Percentiles rank a stretch among this genome's conserved stretches.
These are phyloP conservation scores for Myrmecophaga tridactyla DNA, from an alignment of 2,113 vertebrate species.

Conservation along the genomic window DNA sequence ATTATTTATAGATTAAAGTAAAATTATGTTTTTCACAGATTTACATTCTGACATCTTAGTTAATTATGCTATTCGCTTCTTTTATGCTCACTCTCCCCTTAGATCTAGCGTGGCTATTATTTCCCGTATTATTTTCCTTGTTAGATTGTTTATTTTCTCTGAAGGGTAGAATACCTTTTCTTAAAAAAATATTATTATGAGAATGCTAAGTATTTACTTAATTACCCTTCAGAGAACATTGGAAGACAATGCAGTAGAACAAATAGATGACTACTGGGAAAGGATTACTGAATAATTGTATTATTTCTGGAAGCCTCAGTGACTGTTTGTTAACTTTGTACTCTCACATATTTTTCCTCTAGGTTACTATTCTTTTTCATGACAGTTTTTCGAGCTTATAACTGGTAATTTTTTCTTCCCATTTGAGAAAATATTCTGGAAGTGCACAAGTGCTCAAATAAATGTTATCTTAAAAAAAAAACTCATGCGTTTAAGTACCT, in stretches of 20 bases:
- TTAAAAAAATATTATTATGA: constrained; percentile 24
- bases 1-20: constrained; percentile 48
- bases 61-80: constrained; percentile 40
- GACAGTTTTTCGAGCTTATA: constrained; percentile 12
- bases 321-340: constrained; percentile 41
- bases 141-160: constrained; percentile 36
- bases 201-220: constrained; percentile 51
- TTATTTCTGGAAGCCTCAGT: constrained; percentile 22
- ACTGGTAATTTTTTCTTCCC: constrained; percentile 23
- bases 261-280: constrained; percentile 25
- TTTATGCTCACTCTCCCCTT: constrained; percentile 26
- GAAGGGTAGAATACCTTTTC: constrained; percentile 11
- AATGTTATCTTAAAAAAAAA: constrained; percentile 45
- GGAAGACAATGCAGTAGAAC: constrained; percentile 22
- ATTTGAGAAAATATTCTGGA: not conserved
- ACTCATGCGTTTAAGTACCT: not conserved
- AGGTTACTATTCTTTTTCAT: constrained; percentile 3
- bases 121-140: constrained; percentile 30
- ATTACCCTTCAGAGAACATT: constrained; percentile 42
- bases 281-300: not conserved
- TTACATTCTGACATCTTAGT: constrained; percentile 46
- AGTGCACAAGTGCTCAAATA: not conserved
- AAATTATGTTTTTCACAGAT: not conserved
- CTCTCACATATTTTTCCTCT: constrained; percentile 25
- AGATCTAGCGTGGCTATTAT: not conserved